Base-by-base conservation (phyloP, 1,140 invertebrate genomes). In the Cotesia typhae region DNA sequence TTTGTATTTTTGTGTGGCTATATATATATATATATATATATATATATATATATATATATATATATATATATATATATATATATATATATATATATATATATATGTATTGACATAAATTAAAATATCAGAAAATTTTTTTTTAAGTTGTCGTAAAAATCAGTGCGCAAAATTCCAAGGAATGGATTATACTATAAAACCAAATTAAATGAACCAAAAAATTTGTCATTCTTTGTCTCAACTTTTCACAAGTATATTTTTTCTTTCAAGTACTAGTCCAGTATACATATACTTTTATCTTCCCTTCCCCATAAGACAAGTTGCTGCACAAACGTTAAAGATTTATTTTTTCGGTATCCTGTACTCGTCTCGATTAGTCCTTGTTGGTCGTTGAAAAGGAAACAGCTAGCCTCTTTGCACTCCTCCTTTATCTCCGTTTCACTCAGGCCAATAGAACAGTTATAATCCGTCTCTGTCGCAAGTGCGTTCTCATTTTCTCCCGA, bases 331-430 rank as follows among this genome's bases (percentile, higher is more conserved):
- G 41, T 10, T 2, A 14, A 12, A 65, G 63, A 65, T 65, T 65
- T 65, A 12, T 65, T 65, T 65, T 65, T 36, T 65, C 36, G 38
- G 12, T 65, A n/a, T 37, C 63, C 36, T 28, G 28, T 28, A 28
- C 28, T 6, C 14, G 6, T 4, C 59, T 61, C 63, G 66, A 67
- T 67, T 67, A 67, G 66, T 67, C 36, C 66, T 51, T 28, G 47
- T 53, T 55, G 66, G 20, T 28, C 63, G 63, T 65, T 51, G n/a
- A 51, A 51, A 17, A 51, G 63, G 63, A 65, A 65, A 65, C 63
- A 17, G 41, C 41, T 47, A 41, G 28, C 47, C 51, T 53, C 66
- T 20, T 17, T 12, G 53, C 20, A 14, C 64, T 4, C 1, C 41
- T 53, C 36, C 28, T 20, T 35, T 67, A 51, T 36, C 12, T 12